Percentiles rank a stretch among this genome's conserved stretches.
Conservation (phyloP, 2,113 vertebrate genomes). For the Gymnocephalus cernua region DNA sequence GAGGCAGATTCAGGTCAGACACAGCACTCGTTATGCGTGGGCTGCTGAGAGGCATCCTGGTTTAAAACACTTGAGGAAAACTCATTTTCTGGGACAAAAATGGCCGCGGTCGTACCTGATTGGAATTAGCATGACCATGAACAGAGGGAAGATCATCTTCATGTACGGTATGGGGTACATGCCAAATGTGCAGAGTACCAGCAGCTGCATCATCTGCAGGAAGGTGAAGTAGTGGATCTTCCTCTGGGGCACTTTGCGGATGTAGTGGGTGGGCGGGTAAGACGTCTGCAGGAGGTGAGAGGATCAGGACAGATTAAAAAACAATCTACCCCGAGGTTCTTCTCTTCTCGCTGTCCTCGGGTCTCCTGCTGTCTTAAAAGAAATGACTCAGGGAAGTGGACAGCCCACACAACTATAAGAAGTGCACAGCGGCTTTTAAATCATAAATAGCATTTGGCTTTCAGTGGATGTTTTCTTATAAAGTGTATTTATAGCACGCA, state of each 20-base stretch:
- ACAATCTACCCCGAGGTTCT: slow-evolving; percentile 50
- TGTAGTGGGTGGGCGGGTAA: slow-evolving; percentile 97
- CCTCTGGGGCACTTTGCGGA: slow-evolving; percentile 97
- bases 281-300: slow-evolving; percentile 87
- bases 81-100: slow-evolving; percentile 9
- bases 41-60: slow-evolving; percentile 17
- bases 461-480: neutral
- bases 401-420: slow-evolving; percentile 40
- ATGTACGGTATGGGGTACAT: slow-evolving; percentile 98
- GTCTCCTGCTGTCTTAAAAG: slow-evolving; percentile 33
- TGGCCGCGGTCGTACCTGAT: slow-evolving; percentile 87
- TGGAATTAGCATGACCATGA: slow-evolving; percentile 97
- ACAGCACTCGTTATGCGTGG: neutral
- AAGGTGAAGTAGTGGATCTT: slow-evolving; percentile 99
- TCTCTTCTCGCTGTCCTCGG: slow-evolving; percentile 30
- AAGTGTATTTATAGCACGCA: neutral
- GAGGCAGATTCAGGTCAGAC: slow-evolving; percentile 27
- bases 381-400: slow-evolving; percentile 33
- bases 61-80: slow-evolving; percentile 36
- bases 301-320: slow-evolving; percentile 66
- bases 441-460: slow-evolving; percentile 13
- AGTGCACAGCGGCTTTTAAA: slow-evolving; percentile 15
- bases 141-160: slow-evolving; percentile 99
- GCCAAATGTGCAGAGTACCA: slow-evolving; percentile 95
- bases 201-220: slow-evolving; percentile 95